These are phyloP conservation scores for Zaprionus obscuricornis DNA, from an alignment of 2,888 invertebrate genomes.

Conservation along the genomic window DNA sequence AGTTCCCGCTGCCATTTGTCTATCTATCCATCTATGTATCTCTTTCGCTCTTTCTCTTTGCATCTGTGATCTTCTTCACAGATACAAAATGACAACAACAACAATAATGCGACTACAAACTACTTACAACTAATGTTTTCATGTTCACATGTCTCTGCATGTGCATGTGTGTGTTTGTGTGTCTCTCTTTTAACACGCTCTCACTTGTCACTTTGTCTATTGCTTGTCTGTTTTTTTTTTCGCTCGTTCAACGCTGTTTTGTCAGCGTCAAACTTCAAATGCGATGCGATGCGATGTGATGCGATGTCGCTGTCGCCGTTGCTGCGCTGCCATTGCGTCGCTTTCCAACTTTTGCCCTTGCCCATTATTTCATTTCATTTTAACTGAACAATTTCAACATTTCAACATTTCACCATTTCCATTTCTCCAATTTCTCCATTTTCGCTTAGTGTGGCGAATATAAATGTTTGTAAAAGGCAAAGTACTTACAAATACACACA, in stretches of 20 bases:
- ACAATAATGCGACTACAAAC: too few relatives aligned
- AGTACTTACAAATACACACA: too few relatives aligned
- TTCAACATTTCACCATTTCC: conserved; percentile 41
- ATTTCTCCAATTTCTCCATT: conserved; percentile 69
- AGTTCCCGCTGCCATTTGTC: too few relatives aligned
- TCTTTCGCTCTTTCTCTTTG: too few relatives aligned
- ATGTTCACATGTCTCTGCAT: conserved; percentile 9
- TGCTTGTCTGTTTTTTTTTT: conserved; percentile 11
- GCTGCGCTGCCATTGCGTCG: too few relatives aligned
- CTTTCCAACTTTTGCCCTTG: conserved; percentile 56
- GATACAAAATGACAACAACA: too few relatives aligned
- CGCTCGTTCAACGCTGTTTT: conserved; percentile 5
- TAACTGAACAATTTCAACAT: conserved; percentile 33
- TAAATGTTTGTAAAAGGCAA: conserved; percentile 32
- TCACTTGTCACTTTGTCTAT: conserved; percentile 28
- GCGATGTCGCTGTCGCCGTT: too few relatives aligned
- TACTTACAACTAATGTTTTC: too few relatives aligned
- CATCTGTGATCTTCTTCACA: too few relatives aligned
- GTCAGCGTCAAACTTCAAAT: conserved; percentile 13
- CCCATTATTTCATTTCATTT: conserved; percentile 47
- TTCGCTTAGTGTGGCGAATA: conserved; percentile 58
- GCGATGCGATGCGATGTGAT: too few relatives aligned
- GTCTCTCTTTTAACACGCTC: conserved; percentile 1
- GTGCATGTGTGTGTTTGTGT: neutral
- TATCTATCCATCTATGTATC: too few relatives aligned